Conservation (phyloP, 2,113 vertebrate species). For the Ciconia boyciana region DNA sequence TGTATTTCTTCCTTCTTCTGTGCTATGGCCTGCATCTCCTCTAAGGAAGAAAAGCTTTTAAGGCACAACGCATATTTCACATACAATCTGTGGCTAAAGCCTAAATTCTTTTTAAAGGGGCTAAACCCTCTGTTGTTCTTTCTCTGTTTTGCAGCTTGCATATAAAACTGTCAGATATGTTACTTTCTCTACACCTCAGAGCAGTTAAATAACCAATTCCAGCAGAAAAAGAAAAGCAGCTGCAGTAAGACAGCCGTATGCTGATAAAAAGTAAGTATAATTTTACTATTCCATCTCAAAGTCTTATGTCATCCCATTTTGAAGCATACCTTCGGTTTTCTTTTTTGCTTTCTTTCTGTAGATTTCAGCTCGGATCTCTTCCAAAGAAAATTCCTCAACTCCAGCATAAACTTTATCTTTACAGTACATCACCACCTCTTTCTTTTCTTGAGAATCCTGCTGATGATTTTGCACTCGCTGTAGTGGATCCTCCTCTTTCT, state of each 20-base stretch:
- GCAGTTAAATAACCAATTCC: background rate
- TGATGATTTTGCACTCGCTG: constrained; percentile 85
- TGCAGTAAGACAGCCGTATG: background rate
- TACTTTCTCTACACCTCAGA: background rate
- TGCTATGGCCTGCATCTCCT: constrained; percentile 71
- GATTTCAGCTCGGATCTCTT: constrained; percentile 90
- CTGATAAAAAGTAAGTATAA: background rate
- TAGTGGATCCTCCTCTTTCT: constrained; percentile 82
- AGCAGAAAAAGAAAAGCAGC: background rate
- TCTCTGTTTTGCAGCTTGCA: background rate
- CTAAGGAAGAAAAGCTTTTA: constrained; percentile 26
- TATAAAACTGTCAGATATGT: background rate
- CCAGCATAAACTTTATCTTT: constrained; percentile 91
- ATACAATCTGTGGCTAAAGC: background rate
- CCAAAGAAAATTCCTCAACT: constrained; percentile 90
- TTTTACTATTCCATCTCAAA: background rate
- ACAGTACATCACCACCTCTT: constrained; percentile 89
- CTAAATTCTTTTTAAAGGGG: background rate
- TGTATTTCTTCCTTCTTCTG: constrained; percentile 73
- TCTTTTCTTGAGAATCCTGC: constrained; percentile 70
- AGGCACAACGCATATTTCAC: background rate
- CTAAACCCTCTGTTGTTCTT: background rate
- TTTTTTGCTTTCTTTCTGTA: constrained; percentile 81
- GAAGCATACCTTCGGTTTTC: constrained; percentile 61
- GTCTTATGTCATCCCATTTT: background rate